Evolutionary conservation across 2,113 vertebrate genomes (phyloP).

Genomic region (Scortum barcoo): DNA sequence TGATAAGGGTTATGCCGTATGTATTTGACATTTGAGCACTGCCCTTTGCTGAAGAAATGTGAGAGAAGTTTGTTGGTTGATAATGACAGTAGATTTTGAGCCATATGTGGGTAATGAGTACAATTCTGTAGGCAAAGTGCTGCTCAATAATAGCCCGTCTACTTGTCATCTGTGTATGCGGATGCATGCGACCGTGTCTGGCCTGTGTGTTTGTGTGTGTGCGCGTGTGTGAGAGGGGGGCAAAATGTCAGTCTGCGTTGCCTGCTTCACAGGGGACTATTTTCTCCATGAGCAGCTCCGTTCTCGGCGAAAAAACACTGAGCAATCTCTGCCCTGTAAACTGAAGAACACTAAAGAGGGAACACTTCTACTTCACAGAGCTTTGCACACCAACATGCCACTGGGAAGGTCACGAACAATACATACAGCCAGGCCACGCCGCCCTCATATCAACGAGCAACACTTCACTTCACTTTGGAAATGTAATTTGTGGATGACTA

Average conservation of each 20-base stretch:
- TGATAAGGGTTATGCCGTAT: neutral
- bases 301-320: slow-evolving; percentile 57
- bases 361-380: slow-evolving; percentile 70
- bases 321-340: slow-evolving; percentile 66
- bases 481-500: slow-evolving; percentile 8
- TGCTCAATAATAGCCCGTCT: slow-evolving; percentile 7
- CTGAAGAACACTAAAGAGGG: slow-evolving; percentile 65
- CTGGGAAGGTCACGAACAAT: slow-evolving; percentile 63
- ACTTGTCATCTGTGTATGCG: slow-evolving; percentile 14
- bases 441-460: slow-evolving; percentile 22
- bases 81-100: neutral
- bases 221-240: slow-evolving; percentile 17
- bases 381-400: slow-evolving; percentile 54
- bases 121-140: neutral
- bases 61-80: neutral
- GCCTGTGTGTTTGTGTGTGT: slow-evolving; percentile 15
- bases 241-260: slow-evolving; percentile 46
- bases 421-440: slow-evolving; percentile 19
- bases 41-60: slow-evolving; percentile 9
- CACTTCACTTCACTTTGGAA: slow-evolving; percentile 11
- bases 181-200: slow-evolving; percentile 16
- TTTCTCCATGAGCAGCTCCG: slow-evolving; percentile 74
- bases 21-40: neutral
- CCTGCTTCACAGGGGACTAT: slow-evolving; percentile 66
- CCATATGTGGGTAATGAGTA: slow-evolving; percentile 6